phyloP scores from a whole-genome alignment of 2,797 vertebrate species.

The Sebastes ruberrimus region DNA sequence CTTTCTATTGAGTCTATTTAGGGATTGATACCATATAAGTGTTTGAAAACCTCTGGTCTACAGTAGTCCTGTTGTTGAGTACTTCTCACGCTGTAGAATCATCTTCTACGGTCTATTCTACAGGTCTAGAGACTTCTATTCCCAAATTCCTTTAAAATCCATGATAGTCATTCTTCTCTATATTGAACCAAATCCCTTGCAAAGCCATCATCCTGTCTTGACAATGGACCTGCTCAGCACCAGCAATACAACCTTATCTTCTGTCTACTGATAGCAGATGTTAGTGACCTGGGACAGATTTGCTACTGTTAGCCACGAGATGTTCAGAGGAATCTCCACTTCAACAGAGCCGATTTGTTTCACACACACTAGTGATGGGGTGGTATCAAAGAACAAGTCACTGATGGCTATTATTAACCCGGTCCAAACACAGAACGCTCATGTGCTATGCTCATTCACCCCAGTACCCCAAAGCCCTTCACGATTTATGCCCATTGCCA shows the following conservation, averaged over 20 bases:
- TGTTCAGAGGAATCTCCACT: background rate
- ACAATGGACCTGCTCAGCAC: background rate
- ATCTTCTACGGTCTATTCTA: background rate
- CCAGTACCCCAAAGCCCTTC: background rate
- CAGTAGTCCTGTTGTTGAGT: background rate
- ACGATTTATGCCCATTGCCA: background rate
- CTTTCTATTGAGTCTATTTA: background rate
- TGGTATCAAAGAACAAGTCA: background rate
- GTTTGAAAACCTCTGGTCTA: background rate
- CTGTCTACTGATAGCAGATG: slow-evolving; percentile 8
- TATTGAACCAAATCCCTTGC: background rate
- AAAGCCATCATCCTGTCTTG: background rate
- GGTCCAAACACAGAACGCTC: background rate
- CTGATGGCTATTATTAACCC: background rate
- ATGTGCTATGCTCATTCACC: background rate
- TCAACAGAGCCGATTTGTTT: background rate
- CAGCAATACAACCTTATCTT: background rate
- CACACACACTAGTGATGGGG: background rate
- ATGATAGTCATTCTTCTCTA: background rate
- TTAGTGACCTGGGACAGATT: background rate
- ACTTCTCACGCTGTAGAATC: background rate
- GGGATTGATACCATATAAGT: background rate
- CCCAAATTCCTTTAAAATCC: background rate
- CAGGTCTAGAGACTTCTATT: background rate
- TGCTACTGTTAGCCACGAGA: background rate